These are phyloP conservation scores for Platysternon megacephalum DNA, from an alignment of 2,113 vertebrate species.

Conservation along the genomic window DNA sequence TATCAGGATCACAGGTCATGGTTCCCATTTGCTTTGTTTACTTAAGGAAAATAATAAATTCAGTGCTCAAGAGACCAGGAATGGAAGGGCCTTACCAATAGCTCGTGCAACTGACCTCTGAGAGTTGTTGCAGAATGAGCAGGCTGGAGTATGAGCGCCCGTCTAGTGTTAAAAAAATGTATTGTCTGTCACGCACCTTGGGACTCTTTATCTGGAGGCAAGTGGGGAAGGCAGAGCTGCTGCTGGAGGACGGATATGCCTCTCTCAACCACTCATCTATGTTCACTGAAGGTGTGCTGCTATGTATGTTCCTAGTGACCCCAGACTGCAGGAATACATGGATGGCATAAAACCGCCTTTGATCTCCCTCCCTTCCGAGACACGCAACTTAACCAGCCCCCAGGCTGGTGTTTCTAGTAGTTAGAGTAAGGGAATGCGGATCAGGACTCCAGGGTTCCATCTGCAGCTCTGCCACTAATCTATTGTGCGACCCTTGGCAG, in stretches of 20 bases:
- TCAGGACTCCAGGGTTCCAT: not conserved
- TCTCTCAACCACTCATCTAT: not conserved
- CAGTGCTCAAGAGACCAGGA: not conserved
- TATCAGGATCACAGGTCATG: not conserved
- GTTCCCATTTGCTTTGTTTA: not conserved
- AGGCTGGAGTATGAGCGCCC: not conserved
- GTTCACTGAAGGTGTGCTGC: not conserved
- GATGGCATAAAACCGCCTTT: not conserved
- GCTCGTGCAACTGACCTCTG: not conserved
- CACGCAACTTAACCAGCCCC: not conserved
- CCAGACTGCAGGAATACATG: not conserved
- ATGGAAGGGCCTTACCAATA: not conserved
- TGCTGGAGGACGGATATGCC: fast-evolving
- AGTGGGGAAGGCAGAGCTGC: not conserved
- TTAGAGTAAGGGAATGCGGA: not conserved
- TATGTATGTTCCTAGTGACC: not conserved
- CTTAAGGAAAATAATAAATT: constrained; percentile 15
- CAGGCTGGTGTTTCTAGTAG: not conserved
- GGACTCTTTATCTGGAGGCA: not conserved
- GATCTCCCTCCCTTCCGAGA: not conserved
- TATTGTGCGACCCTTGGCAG: not conserved
- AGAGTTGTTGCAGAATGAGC: not conserved
- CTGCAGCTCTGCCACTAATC: not conserved
- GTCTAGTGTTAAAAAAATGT: not conserved
- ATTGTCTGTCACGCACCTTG: not conserved